A percentile compares a stretch with the other conserved stretches of the same genome.
phyloP scores from a whole-genome alignment of 2,113 vertebrate species.

The Sphaerodactylus townsendi region DNA sequence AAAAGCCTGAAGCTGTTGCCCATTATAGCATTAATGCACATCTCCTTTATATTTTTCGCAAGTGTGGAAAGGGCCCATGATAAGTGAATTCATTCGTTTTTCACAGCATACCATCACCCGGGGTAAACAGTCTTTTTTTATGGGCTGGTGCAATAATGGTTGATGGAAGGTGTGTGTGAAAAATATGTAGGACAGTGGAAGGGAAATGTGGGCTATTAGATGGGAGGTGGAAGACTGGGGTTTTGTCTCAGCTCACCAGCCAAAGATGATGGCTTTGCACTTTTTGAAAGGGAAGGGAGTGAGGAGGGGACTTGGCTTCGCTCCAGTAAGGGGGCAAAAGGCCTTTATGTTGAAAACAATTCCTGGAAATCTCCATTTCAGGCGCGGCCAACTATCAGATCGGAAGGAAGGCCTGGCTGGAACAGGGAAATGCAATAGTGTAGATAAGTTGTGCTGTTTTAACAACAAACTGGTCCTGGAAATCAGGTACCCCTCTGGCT shows the following conservation, averaged over 20 bases:
- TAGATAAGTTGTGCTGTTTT: conserved; percentile 60
- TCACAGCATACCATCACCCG: no score
- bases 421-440: conserved; percentile 53
- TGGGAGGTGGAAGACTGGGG: background rate
- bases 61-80: no score
- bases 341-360: conserved; percentile 72
- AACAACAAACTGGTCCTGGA: conserved; percentile 19
- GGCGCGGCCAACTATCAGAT: conserved; percentile 65
- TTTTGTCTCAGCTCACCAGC: conserved; percentile 11
- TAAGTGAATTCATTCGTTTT: background rate
- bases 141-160: background rate
- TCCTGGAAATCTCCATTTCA: conserved; percentile 72
- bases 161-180: background rate
- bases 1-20: no score
- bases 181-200: background rate
- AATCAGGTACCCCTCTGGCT: background rate
- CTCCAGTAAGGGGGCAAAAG: conserved; percentile 25
- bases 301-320: conserved; percentile 33
- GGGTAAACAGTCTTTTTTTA: no score
- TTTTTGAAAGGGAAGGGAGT: conserved; percentile 41
- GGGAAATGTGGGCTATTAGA: background rate
- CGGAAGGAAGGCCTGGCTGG: conserved; percentile 75
- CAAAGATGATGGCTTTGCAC: conserved; percentile 25
- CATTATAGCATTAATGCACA: no score
- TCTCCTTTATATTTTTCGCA: no score